Evolutionary conservation across 1,140 invertebrate species (phyloP).

Genomic region (Caenorhabditis latens): DNA sequence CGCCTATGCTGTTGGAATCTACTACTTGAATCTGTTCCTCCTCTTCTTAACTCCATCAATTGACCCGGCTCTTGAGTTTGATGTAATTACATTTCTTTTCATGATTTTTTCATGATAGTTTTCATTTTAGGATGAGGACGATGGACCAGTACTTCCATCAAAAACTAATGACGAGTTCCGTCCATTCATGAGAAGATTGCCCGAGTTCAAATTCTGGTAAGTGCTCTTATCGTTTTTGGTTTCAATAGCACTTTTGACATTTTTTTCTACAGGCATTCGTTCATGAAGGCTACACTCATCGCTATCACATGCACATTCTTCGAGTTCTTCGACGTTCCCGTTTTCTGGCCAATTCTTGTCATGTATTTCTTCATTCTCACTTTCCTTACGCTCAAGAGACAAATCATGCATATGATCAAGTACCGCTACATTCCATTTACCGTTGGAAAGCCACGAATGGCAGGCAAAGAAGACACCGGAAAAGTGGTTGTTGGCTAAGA

Average conservation of each 20-base stretch:
- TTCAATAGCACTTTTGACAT: not conserved
- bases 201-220: slow-evolving; percentile 99
- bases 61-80: slow-evolving; percentile 83
- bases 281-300: slow-evolving; percentile 93
- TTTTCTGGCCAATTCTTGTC: slow-evolving; percentile 99
- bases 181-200: slow-evolving; percentile 95
- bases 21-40: slow-evolving; percentile 98
- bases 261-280: slow-evolving; percentile 83
- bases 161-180: slow-evolving; percentile 95
- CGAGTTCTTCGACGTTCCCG: slow-evolving; percentile 97
- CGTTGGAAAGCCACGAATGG: slow-evolving; percentile 86
- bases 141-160: slow-evolving; percentile 84
- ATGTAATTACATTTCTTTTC: slow-evolving; percentile 64
- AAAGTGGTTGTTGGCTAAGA: slow-evolving; percentile 72
- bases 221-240: slow-evolving; percentile 58
- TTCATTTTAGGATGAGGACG: slow-evolving; percentile 65
- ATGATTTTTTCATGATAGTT: not conserved
- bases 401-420: slow-evolving; percentile 99
- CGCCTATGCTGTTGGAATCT: slow-evolving; percentile 97
- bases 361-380: slow-evolving; percentile 99
- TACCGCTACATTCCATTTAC: slow-evolving; percentile 98
- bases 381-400: slow-evolving; percentile 98
- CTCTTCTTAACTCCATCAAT: slow-evolving; percentile 99
- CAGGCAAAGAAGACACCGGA: slow-evolving; percentile 79
- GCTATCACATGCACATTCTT: slow-evolving; percentile 94